Conservation (phyloP, 2,888 invertebrate species). For the Noctua janthina region DNA sequence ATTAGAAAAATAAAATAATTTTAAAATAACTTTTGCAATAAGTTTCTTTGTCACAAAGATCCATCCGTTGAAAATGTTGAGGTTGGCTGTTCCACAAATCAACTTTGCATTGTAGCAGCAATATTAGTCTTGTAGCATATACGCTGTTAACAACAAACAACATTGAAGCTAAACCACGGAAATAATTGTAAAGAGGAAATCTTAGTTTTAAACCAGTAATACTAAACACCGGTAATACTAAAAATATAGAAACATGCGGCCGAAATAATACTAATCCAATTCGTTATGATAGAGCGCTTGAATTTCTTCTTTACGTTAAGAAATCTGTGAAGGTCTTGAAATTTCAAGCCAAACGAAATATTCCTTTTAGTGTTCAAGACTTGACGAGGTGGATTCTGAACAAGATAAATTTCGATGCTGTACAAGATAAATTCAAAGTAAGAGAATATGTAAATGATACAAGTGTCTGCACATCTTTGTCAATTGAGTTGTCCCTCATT, state of each 20-base stretch:
- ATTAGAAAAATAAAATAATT: no score
- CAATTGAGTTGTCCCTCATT: constrained; percentile 6
- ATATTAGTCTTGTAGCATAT: constrained; percentile 31
- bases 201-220: neutral
- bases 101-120: constrained; percentile 16
- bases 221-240: neutral
- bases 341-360: constrained; percentile 33
- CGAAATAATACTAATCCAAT: constrained; percentile 32
- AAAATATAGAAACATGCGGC: neutral
- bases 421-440: constrained; percentile 32
- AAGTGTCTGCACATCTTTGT: constrained; percentile 26
- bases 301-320: constrained; percentile 10
- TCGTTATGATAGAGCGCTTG: constrained; percentile 17
- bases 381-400: constrained; percentile 15
- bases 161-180: constrained; percentile 22
- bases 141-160: constrained; percentile 19
- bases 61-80: neutral
- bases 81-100: constrained; percentile 21
- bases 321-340: constrained; percentile 35
- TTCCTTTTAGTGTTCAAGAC: constrained; percentile 21
- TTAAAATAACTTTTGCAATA: no score
- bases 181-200: constrained; percentile 10
- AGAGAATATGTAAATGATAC: constrained; percentile 8
- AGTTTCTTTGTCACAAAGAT: neutral
- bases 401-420: neutral